Evolutionary conservation across 2,113 vertebrate species (phyloP).

Genomic region (Chionis minor): DNA sequence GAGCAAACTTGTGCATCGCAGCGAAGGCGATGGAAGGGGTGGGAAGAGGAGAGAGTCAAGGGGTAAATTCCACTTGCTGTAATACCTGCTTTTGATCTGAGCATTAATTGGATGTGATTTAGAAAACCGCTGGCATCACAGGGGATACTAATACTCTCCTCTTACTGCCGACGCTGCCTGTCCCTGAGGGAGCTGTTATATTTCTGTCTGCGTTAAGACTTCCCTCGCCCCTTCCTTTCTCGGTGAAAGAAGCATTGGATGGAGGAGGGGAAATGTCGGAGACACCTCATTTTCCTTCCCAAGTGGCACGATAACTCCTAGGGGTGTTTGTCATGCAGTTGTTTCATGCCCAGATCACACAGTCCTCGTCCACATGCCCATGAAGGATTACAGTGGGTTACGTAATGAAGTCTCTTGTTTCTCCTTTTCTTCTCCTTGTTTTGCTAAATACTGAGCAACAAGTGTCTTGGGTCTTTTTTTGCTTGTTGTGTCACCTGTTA

Average conservation of each 20-base stretch:
- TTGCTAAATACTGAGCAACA: background rate
- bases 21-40: background rate
- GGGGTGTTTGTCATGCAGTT: background rate
- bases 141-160: conserved; percentile 21
- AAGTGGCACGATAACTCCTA: background rate
- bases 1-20: conserved; percentile 24
- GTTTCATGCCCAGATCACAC: background rate
- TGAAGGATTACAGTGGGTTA: background rate
- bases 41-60: conserved; percentile 7
- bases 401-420: background rate
- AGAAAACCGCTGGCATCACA: conserved; percentile 44
- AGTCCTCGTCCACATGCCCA: background rate
- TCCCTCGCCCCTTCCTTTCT: background rate
- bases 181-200: conserved; percentile 14
- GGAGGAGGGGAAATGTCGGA: background rate
- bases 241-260: background rate
- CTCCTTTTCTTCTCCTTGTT: background rate
- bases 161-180: background rate
- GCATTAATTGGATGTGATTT: conserved; percentile 61
- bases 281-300: background rate
- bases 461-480: background rate
- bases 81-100: conserved; percentile 59
- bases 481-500: background rate
- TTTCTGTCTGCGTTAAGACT: conserved; percentile 3
- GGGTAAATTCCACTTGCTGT: conserved; percentile 53